Evolutionary conservation across 92 coral and sea anemone genomes (phyloP).

Genomic region (Blastomussa wellsi): DNA sequence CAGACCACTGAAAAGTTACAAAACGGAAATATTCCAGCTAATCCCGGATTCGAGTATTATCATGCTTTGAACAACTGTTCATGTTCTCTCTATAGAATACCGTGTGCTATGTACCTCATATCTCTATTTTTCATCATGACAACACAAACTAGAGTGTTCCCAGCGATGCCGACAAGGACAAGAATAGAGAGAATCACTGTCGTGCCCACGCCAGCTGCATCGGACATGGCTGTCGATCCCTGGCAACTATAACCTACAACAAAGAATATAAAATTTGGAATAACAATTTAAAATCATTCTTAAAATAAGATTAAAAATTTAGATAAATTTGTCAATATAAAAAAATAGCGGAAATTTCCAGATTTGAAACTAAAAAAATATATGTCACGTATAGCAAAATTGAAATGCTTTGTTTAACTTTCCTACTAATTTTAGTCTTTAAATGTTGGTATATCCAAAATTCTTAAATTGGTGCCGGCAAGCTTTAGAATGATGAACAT

Average conservation of each 20-base stretch:
- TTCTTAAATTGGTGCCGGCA: too few species aligned
- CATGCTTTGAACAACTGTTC: background rate
- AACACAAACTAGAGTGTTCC: conserved; percentile 25
- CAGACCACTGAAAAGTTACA: background rate
- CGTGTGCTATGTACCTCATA: background rate
- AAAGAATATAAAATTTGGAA: background rate
- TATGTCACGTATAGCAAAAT: too few species aligned
- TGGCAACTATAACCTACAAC: background rate
- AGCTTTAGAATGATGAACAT: too few species aligned
- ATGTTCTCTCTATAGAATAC: background rate
- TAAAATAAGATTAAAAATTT: too few species aligned
- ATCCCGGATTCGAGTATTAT: background rate
- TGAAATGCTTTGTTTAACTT: too few species aligned
- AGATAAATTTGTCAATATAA: too few species aligned
- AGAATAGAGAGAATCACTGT: background rate
- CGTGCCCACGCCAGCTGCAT: background rate
- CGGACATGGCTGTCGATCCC: background rate
- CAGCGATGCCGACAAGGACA: background rate
- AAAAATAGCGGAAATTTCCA: too few species aligned
- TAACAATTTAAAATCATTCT: background rate
- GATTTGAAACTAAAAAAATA: too few species aligned
- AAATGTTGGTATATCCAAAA: too few species aligned
- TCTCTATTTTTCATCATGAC: conserved; percentile 24
- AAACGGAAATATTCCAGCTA: background rate
- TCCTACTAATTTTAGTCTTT: too few species aligned